Conservation (phyloP, 2,797 vertebrate species). For the Peromyscus attwateri region DNA sequence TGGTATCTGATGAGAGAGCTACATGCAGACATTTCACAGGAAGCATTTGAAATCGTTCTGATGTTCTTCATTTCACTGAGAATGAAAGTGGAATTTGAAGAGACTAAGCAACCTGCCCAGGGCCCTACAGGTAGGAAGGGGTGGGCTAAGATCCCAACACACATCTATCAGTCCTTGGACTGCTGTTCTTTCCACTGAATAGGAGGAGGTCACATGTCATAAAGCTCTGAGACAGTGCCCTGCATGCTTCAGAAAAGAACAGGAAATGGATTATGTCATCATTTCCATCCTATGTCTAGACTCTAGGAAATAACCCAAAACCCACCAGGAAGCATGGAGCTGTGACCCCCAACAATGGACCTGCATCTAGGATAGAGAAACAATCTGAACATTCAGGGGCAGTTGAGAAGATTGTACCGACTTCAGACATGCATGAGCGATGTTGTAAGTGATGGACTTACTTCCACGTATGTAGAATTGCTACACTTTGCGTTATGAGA, state of each 20-base stretch:
- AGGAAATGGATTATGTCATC: constrained; percentile 68
- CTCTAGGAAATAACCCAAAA: constrained; percentile 75
- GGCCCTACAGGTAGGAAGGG: not conserved
- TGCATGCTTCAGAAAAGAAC: constrained; percentile 60
- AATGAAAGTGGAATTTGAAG: constrained; percentile 20
- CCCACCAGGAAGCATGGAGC: constrained; percentile 50
- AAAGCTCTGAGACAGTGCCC: not conserved
- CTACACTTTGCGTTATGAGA: constrained; percentile 56
- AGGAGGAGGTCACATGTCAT: not conserved
- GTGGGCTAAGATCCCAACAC: not conserved
- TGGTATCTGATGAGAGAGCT: constrained; percentile 6
- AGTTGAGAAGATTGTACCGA: constrained; percentile 40
- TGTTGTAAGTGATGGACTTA: constrained; percentile 50
- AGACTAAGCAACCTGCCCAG: not conserved
- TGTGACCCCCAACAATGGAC: constrained; percentile 22
- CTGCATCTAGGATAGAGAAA: constrained; percentile 12
- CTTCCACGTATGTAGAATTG: constrained; percentile 48
- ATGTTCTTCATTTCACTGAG: not conserved
- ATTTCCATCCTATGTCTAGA: constrained; percentile 77
- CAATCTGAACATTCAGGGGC: constrained; percentile 49
- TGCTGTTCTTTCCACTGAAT: not conserved
- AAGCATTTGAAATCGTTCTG: constrained; percentile 25
- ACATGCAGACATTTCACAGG: not conserved
- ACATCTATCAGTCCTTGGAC: accelerated
- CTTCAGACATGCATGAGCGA: constrained; percentile 58